Base-by-base conservation (phyloP, 2,888 invertebrate species). In the Limnephilus lunatus region DNA sequence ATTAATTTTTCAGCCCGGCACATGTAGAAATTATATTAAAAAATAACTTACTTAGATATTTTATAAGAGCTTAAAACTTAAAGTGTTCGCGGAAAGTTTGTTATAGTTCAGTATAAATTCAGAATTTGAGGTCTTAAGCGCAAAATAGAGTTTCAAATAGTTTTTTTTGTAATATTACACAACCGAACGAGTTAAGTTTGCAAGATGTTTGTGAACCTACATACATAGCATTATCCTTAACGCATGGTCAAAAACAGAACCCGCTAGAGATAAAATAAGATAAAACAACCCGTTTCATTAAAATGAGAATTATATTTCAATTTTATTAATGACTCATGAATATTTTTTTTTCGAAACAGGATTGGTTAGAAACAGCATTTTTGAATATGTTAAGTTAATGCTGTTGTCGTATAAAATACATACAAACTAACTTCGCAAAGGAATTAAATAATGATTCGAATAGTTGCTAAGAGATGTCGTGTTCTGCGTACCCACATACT, bases 361-460 rank as follows among this genome's bases (percentile, higher is more conserved):
- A 25, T n/a, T 68, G 68, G 25, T 68, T 68, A 68, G 68, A 68
- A 68, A 68, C 9, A 68, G 9, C 25, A 25, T 68, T n/a, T 68
- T 68, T 25, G 9, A 68, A 68, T 68, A 68, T 25, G 25, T 68
- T 19, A 68, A 25, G 25, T 68, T 25, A 68, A 68, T 68, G 9
- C 25, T 68, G n/a, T 68, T 68, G 25, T 68, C 68, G 68, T 68
- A 68, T 68, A 68, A 68, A 68, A 68, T 68, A 82, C 82, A 82
- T 31, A 15, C 32, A 3, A 31, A 82, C 32, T 82, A 14, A 82
- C 32, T 15, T 82, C 15, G 68, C 68, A 7, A 82, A 86, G 48
- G 48, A 86, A 86, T 48, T 35, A 48, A 86, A 86, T 86, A 86
- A n/a, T 86, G 19, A 44, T 44, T n/a, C 86, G 30, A 86, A 86